These are phyloP conservation scores for Cotesia vestalis DNA, from an alignment of 1,140 invertebrate species.

Conservation along the genomic window DNA sequence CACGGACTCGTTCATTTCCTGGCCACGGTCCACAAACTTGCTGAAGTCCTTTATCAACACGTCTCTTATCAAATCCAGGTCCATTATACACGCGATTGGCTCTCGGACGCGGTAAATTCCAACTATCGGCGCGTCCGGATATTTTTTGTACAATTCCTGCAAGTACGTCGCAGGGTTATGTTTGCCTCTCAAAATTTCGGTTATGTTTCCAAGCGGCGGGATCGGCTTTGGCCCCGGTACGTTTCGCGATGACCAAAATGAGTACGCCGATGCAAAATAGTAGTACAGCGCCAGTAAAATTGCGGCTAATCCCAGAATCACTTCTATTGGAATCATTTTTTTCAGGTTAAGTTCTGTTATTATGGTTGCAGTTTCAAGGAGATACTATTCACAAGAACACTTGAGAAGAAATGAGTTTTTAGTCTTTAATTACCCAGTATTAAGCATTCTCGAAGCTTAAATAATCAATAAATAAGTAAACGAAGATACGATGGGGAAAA, in stretches of 20 bases:
- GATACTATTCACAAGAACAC: too few species aligned
- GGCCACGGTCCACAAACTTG: conserved; percentile 59
- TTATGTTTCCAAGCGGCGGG: conserved; percentile 50
- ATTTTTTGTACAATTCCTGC: conserved; percentile 43
- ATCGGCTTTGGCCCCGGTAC: conserved; percentile 62
- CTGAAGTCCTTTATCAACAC: conserved; percentile 66
- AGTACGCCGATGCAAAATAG: conserved; percentile 17
- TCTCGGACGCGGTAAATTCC: conserved; percentile 22
- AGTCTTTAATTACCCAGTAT: too few species aligned
- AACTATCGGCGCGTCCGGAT: conserved; percentile 41
- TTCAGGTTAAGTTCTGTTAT: too few species aligned
- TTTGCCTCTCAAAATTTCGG: conserved; percentile 37
- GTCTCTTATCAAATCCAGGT: conserved; percentile 41
- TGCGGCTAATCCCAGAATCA: neutral
- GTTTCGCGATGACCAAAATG: conserved; percentile 55
- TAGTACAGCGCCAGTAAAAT: neutral
- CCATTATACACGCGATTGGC: conserved; percentile 1
- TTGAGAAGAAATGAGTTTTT: too few species aligned
- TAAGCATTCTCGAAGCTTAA: too few species aligned
- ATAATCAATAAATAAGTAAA: too few species aligned
- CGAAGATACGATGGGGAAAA: too few species aligned
- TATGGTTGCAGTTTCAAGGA: too few species aligned
- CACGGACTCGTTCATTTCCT: conserved; percentile 47
- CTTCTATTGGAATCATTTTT: too few species aligned
- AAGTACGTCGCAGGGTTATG: conserved; percentile 43